Conservation (phyloP, 2,113 vertebrate genomes). For the Dermatemys mawii region DNA sequence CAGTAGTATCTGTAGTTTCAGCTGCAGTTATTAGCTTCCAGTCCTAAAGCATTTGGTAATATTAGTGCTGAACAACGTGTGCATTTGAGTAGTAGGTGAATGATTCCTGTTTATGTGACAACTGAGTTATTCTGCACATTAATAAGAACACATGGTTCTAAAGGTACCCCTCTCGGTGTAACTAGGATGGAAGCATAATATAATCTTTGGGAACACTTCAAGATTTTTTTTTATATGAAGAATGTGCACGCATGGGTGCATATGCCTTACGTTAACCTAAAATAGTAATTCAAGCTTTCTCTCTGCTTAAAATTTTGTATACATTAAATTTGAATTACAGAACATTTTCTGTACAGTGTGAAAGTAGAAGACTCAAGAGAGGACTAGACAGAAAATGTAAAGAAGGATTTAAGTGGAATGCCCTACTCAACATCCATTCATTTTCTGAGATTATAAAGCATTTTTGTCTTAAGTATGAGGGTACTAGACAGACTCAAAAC, state of each 20-base stretch:
- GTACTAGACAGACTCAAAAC: neutral
- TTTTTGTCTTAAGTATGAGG: neutral
- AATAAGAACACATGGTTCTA: neutral
- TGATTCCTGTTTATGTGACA: neutral
- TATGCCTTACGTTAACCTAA: neutral
- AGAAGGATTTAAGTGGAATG: neutral
- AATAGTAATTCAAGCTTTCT: too few relatives aligned
- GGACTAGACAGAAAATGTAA: neutral
- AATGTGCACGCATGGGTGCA: neutral
- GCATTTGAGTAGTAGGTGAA: neutral
- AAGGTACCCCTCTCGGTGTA: neutral
- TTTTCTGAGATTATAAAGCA: neutral
- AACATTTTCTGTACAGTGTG: neutral
- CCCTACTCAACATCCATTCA: neutral
- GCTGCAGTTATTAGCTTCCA: neutral
- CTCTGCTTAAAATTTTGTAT: neutral
- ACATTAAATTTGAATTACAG: neutral
- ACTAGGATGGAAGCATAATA: neutral
- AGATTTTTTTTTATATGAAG: neutral
- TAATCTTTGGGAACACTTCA: neutral
- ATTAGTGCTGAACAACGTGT: neutral
- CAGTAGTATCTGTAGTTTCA: neutral
- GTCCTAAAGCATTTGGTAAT: neutral
- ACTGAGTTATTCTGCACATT: neutral
- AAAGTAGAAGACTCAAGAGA: neutral